phyloP scores from a whole-genome alignment of 2,888 invertebrate genomes.

The Caenorhabditis virilis region DNA sequence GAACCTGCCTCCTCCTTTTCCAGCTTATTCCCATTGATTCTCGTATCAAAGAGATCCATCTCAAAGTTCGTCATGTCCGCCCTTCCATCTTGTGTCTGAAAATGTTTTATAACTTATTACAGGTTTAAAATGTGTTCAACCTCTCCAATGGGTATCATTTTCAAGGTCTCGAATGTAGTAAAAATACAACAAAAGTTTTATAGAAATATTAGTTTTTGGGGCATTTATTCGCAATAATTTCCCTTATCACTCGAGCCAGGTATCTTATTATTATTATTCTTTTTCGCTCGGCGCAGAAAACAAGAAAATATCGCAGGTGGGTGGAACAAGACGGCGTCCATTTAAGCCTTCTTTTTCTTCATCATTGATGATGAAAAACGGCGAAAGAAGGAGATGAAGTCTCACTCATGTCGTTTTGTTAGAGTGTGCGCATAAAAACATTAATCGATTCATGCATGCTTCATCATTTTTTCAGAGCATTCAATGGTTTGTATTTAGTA shows the following conservation, averaged over 20 bases:
- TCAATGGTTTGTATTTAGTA: too few relatives aligned
- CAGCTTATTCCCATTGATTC: constrained; percentile 46
- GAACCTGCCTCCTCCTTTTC: constrained; percentile 53
- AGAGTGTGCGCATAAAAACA: constrained; percentile 8
- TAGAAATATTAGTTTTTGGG: too few relatives aligned
- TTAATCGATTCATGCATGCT: constrained; percentile 29
- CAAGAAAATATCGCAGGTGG: too few relatives aligned
- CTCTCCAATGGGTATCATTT: constrained; percentile 54
- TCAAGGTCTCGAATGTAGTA: neutral
- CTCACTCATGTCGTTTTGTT: neutral
- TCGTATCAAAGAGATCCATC: constrained; percentile 64
- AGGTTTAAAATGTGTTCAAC: constrained; percentile 9
- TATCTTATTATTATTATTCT: too few relatives aligned
- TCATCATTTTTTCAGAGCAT: constrained; percentile 8
- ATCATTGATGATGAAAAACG: neutral
- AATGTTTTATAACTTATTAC: neutral
- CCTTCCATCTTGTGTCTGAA: constrained; percentile 65
- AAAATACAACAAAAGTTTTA: neutral
- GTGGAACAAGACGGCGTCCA: neutral
- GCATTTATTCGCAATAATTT: too few relatives aligned
- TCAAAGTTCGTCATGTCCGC: constrained; percentile 67
- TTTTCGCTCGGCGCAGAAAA: too few relatives aligned
- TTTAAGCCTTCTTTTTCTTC: constrained; percentile 17
- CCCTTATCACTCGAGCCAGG: too few relatives aligned
- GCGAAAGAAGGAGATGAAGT: too few relatives aligned